Base-by-base conservation (phyloP, 2,113 vertebrate genomes). In the Barnardius zonarius region DNA sequence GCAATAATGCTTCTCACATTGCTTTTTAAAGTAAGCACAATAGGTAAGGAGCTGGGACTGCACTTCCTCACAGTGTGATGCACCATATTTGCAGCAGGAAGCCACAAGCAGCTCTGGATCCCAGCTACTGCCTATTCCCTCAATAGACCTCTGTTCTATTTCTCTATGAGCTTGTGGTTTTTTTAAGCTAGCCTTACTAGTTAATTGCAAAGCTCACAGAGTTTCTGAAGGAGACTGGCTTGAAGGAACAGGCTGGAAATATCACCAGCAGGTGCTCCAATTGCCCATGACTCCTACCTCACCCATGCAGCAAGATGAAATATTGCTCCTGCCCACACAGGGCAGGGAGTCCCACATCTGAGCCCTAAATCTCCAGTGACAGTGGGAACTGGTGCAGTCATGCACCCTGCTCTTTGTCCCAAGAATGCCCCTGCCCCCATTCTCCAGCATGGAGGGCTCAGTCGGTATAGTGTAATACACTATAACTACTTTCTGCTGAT, bases 81-180 rank as follows among this genome's bases (percentile, higher is more conserved):
- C 18, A 28, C 44, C 0, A 0, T 10, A 5, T 20, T 44, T 54
- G 24, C 37, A 9, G 11, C 39, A 41, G n/a, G 35, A 72, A 85
- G 33, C 57, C 13, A 2, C 54, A 48, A 5, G 6, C 49, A 73
- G 1, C 33, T 74, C 72, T 37, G 81, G 23, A 69, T 62, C 41
- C n/a, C 48, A 2, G 1, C 23, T 35, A 20, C 70, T 80, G 51
- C 19, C 81, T 57, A 41, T 27, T 82, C 51, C 46, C 44, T 87
- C 69, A 31, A 18, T 5, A 81, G 46, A 24, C 8, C 57, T 89
- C 17, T 54, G 22, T 19, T 84, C 55, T 39, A 11, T 35, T 61
- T 59, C 51, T 78, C 35, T 46, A 0, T 11, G 33, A 20, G 31
- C 6, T 39, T 66, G 23, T 51, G 44, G 0, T 1, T 48, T 84